A percentile compares a stretch with the other conserved stretches of the same genome.
These are phyloP conservation scores for Menidia beryllina DNA, from an alignment of 2,113 vertebrate species.

Conservation along the genomic window DNA sequence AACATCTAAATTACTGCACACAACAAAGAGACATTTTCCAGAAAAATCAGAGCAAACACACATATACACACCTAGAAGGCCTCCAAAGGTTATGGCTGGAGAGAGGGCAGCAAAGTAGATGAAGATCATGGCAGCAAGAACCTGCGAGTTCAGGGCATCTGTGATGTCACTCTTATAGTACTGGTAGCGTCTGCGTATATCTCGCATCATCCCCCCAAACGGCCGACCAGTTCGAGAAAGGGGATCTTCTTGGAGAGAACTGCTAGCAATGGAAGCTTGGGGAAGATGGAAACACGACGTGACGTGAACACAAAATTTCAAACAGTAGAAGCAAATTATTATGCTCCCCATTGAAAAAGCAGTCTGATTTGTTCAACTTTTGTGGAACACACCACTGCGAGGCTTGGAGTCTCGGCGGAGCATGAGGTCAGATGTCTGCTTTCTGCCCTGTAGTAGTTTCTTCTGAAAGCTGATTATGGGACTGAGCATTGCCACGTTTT, in stretches of 20 bases:
- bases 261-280: slow-evolving; percentile 56
- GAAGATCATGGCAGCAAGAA: slow-evolving; percentile 93
- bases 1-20: neutral
- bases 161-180: slow-evolving; percentile 92
- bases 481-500: slow-evolving; percentile 82
- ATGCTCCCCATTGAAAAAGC: neutral
- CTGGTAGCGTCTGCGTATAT: slow-evolving; percentile 89
- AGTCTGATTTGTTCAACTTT: too few species aligned
- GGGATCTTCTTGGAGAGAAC: slow-evolving; percentile 83
- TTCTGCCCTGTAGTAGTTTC: slow-evolving; percentile 86
- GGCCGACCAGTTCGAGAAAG: slow-evolving; percentile 84
- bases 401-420: slow-evolving; percentile 54
- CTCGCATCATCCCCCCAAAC: slow-evolving; percentile 90
- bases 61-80: slow-evolving; percentile 85
- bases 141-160: slow-evolving; percentile 89
- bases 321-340: neutral
- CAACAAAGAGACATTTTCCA: neutral
- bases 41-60: slow-evolving; percentile 1
- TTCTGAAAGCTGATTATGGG: slow-evolving; percentile 88
- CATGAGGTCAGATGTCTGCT: slow-evolving; percentile 51
- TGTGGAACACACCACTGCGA: slow-evolving; percentile 56
- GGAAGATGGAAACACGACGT: neutral
- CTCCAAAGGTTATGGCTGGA: slow-evolving; percentile 94
- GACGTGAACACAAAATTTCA: neutral
- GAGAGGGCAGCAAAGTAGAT: slow-evolving; percentile 97